Evolutionary conservation across 2,888 invertebrate genomes (phyloP), one percentile per base, ranked within the genome.

Genomic region (Andrena trimmerana): DNA sequence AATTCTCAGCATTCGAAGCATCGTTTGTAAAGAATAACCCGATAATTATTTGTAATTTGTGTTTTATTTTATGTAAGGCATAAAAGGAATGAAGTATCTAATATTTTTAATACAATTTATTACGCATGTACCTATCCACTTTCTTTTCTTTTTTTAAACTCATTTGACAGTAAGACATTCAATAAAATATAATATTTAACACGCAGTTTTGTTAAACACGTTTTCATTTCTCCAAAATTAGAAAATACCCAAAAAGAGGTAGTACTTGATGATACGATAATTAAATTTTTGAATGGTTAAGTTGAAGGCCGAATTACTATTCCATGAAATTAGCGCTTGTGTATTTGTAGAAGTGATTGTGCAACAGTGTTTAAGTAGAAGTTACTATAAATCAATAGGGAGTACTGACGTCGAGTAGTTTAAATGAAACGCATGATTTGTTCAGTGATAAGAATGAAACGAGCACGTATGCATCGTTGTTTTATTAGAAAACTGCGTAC

Each of bases 381-480:
- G 10, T 57, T 62, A 20, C 52, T 69, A 79, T 81, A 81, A 81
- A 81, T 81, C 73, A 81, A 29, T 70, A 42, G 60, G 73, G 50
- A 79, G 16, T 52, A 36, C 60, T 54, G 59, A 52, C 27, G 73
- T 69, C 10, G 57, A 36, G 42, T 20, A 54, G 27, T 70, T 74
- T 65, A 36, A 57, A n/a, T 33, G 48, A 84, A 86, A 84, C 79
- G 50, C 31, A 24, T 57, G 75, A 71, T 86, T 84, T 86, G 71
- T 79, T 77, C 57, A 84, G 33, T 80, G 87, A 86, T 86, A 86
- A 86, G 74, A 75, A 36, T 50, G 73, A 66, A 72, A 66, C 36
- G 63, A 63, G 62, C 33, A n/a, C 31, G 42, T 24, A 33, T 8
- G 31, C 59, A 27, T 27, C 2, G 27, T 65, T 31, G 33, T 65